These are phyloP conservation scores for Porphyrio hochstetteri DNA, from an alignment of 2,113 vertebrate genomes.

Conservation along the genomic window DNA sequence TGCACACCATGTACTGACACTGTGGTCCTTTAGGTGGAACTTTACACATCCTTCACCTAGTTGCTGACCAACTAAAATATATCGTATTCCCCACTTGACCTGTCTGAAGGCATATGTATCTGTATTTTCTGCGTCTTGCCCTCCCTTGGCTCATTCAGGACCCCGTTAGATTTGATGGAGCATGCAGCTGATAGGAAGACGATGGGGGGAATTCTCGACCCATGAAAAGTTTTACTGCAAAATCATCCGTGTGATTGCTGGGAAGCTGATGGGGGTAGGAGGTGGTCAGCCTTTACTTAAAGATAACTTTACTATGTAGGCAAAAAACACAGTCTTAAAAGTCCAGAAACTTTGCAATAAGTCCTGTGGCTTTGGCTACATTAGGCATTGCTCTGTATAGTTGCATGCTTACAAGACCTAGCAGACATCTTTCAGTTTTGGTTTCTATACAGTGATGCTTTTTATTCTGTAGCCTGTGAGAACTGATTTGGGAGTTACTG, in stretches of 20 bases:
- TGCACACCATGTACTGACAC: too few relatives aligned
- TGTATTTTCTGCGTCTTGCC: background rate
- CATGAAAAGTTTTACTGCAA: background rate
- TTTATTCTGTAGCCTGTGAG: background rate
- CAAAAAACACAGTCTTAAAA: background rate
- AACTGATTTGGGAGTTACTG: background rate
- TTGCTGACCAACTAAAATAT: too few relatives aligned
- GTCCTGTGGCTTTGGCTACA: accelerated
- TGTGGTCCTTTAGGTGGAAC: too few relatives aligned
- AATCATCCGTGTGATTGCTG: background rate
- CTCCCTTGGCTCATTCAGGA: background rate
- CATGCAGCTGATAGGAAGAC: background rate
- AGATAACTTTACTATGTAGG: background rate
- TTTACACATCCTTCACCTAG: too few relatives aligned
- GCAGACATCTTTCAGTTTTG: background rate
- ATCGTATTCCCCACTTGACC: too few relatives aligned
- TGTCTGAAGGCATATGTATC: accelerated
- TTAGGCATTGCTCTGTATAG: background rate
- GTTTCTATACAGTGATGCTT: background rate
- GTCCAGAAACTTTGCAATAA: background rate
- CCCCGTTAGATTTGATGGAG: background rate
- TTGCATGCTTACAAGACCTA: background rate
- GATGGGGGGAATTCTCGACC: background rate
- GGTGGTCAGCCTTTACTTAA: background rate
- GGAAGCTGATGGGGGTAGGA: background rate